Evolutionary conservation across 1,140 invertebrate genomes (phyloP), one percentile per base, ranked within the genome.

Genomic region (Propsilocerus akamusi): DNA sequence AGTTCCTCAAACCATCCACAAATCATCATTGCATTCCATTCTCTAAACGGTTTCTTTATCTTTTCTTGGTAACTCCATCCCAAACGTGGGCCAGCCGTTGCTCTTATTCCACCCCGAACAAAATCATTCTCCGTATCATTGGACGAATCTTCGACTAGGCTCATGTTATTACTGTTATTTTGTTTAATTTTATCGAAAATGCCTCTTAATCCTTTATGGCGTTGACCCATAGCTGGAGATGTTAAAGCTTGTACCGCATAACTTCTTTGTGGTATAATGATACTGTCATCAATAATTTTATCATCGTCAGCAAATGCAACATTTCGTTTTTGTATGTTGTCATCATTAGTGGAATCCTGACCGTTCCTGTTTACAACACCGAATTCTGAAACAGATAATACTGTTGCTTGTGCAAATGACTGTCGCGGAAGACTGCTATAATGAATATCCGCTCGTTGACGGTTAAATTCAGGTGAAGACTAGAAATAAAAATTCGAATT

Each of bases 1-100:
- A 97, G 70, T 49, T 82, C 78, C 54, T 81, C 74, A 24, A 99
- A 60, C 95, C 95, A 99, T 34, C 80, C 78, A 58, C 80, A 82
- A 0, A 97, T 76, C 26, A 86, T 80, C 47, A 92, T 86, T 6
- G 77, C 73, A 56, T 84, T 78, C 81, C 93, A 92, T 50, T 87
- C 73, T n/a, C 65, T 63, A 55, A 83, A 76, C 17, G 75, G 69
- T 58, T 77, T 78, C 48, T 74, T 72, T 59, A 66, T 63, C 65
- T 67, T 69, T 25, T 47, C 23, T 26, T 25, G 46, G 5, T 22
- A 62, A 46, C 71, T 73, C 78, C 81, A 83, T 26, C 80, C 81
- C 10, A 90, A 72, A 47, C 86, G 68, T 2, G 81, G 78, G 47
- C 80, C 75, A 37, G 85, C 83, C 1, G 86, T 87, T 1, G 86